Percentiles rank a stretch among this genome's conserved stretches.
These are phyloP conservation scores for Salvator merianae DNA, from an alignment of 2,113 vertebrate species.

Conservation along the genomic window DNA sequence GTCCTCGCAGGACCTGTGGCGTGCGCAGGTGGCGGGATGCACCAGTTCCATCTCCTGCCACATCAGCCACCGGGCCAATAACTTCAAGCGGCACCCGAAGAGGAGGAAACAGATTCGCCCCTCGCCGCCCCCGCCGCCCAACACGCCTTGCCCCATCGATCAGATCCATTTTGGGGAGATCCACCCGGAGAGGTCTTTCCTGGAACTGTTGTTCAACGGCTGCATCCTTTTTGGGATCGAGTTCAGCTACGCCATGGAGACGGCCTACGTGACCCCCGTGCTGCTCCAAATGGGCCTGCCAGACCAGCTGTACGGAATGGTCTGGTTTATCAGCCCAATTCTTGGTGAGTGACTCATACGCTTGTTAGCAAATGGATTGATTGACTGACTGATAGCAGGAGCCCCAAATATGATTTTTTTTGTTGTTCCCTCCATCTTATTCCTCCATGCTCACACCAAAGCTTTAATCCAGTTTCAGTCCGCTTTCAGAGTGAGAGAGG, in stretches of 20 bases:
- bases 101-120: constrained; percentile 88
- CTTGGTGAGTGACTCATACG: constrained; percentile 77
- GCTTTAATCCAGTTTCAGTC: too few species aligned
- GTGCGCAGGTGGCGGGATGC: constrained; percentile 81
- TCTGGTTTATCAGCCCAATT: constrained; percentile 98
- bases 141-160: constrained; percentile 91
- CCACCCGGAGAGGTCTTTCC: constrained; percentile 88
- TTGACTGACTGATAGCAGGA: too few species aligned
- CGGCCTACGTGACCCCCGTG: constrained; percentile 94
- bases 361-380: too few species aligned
- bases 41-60: constrained; percentile 82
- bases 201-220: constrained; percentile 92
- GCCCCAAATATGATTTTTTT: too few species aligned
- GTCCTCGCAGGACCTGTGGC: constrained; percentile 85
- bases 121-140: constrained; percentile 91
- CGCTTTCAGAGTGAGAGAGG: too few species aligned
- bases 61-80: constrained; percentile 96
- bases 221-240: constrained; percentile 95
- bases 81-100: constrained; percentile 95
- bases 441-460: too few species aligned
- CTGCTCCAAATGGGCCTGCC: constrained; percentile 97
- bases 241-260: constrained; percentile 99
- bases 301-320: constrained; percentile 94
- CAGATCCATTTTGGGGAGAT: constrained; percentile 87
- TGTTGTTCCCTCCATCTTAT: too few species aligned